These are phyloP conservation scores for Rhinogobius similis DNA, from an alignment of 2,113 vertebrate species.

Conservation along the genomic window DNA sequence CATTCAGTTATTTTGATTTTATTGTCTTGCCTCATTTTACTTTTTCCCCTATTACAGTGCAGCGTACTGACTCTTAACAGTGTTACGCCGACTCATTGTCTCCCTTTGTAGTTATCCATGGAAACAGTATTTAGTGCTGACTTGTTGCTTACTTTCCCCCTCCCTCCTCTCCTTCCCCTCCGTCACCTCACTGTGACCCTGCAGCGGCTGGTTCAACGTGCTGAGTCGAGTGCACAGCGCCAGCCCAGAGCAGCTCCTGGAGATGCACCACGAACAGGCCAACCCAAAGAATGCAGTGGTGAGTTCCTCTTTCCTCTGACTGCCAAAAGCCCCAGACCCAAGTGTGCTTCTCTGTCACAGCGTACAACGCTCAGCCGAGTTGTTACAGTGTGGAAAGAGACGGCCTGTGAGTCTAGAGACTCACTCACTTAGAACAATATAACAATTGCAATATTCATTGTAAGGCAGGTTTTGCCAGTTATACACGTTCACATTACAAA, in stretches of 20 bases:
- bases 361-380: slow-evolving; percentile 20
- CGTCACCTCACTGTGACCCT: slow-evolving; percentile 57
- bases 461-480: not conserved
- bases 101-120: slow-evolving; percentile 56
- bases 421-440: too few species aligned
- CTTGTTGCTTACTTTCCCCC: slow-evolving; percentile 4
- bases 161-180: slow-evolving; percentile 2
- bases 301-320: slow-evolving; percentile 60
- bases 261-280: slow-evolving; percentile 93
- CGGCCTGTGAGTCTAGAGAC: not conserved
- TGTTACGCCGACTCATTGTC: slow-evolving; percentile 33
- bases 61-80: too few species aligned
- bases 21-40: too few species aligned
- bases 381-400: not conserved
- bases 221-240: slow-evolving; percentile 89
- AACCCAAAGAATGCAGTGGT: slow-evolving; percentile 96
- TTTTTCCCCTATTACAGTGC: too few species aligned
- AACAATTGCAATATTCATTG: too few species aligned
- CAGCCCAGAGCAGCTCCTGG: slow-evolving; percentile 86
- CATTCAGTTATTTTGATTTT: too few species aligned
- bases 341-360: slow-evolving; percentile 17
- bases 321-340: slow-evolving; percentile 30
- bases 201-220: slow-evolving; percentile 90
- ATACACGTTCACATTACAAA: too few species aligned
- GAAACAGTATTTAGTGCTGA: slow-evolving; percentile 47